Conservation (phyloP, 2,888 invertebrate genomes). For the Pediacus dermestoides region DNA sequence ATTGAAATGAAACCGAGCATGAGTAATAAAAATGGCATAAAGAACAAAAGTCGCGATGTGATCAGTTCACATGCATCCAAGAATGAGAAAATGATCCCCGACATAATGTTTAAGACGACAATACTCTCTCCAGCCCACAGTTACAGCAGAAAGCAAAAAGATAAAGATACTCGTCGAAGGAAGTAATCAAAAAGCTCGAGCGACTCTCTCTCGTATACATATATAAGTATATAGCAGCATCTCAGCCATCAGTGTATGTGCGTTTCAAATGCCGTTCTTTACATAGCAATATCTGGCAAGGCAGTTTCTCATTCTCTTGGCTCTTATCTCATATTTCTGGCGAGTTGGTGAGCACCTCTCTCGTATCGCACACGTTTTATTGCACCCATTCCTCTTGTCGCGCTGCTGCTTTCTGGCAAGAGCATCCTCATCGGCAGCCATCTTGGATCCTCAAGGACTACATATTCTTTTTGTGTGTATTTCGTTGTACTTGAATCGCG, state of each 20-base stretch:
- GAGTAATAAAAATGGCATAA: conserved; percentile 9
- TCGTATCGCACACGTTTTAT: conserved; percentile 45
- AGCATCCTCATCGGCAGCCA: conserved; percentile 38
- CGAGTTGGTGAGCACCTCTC: conserved; percentile 39
- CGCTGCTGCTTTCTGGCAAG: conserved; percentile 36
- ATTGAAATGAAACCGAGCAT: conserved; percentile 8
- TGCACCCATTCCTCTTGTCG: conserved; percentile 40
- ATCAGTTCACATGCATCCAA: conserved; percentile 20
- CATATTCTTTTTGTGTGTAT: no score
- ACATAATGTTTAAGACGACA: conserved; percentile 23
- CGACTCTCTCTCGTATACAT: not conserved
- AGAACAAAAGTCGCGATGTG: conserved; percentile 14
- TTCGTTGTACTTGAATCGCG: no score
- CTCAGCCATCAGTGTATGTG: conserved; percentile 4
- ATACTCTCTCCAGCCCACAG: conserved; percentile 20
- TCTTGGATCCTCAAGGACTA: conserved; percentile 37
- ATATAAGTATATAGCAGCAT: not conserved
- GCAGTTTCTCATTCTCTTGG: conserved; percentile 37
- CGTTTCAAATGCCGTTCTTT: not conserved
- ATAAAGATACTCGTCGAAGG: conserved; percentile 29
- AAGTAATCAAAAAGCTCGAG: conserved; percentile 28
- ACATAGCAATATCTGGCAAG: conserved; percentile 13
- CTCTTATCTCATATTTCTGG: conserved; percentile 43
- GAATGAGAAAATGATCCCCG: conserved; percentile 22
- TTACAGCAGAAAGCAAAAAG: no score